A percentile compares a stretch with the other conserved stretches of the same genome.
These are phyloP conservation scores for Stomorhina lunata DNA, from an alignment of 2,888 invertebrate species.

Conservation along the genomic window DNA sequence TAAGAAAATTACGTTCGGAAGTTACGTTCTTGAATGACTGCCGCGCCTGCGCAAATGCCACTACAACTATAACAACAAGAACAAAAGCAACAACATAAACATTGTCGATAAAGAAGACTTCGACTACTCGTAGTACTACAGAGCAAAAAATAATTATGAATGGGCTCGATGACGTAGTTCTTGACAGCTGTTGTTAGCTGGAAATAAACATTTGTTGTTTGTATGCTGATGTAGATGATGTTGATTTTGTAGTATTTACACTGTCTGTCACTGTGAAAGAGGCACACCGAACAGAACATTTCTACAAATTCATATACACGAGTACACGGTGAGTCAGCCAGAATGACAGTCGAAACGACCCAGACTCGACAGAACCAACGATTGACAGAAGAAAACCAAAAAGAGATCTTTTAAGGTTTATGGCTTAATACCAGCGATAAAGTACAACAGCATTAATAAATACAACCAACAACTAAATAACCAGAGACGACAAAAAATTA, in stretches of 20 bases:
- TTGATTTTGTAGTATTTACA: constrained; percentile 46
- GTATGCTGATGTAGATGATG: constrained; percentile 26
- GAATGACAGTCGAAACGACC: neutral
- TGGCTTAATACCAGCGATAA: constrained; percentile 52
- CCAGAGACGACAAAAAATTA: constrained; percentile 11
- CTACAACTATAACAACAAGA: neutral
- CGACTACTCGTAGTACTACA: constrained; percentile 11
- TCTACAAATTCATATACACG: neutral
- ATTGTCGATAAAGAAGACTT: neutral
- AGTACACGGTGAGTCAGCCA: neutral
- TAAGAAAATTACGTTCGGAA: constrained; percentile 63
- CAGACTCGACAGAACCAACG: neutral
- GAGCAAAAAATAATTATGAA: constrained; percentile 58
- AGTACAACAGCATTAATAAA: constrained; percentile 39
- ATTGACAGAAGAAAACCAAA: constrained; percentile 1
- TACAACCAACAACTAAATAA: constrained; percentile 39
- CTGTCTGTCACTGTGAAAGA: constrained; percentile 8
- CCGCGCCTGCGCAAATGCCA: constrained; percentile 60
- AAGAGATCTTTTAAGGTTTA: constrained; percentile 49
- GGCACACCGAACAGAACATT: neutral
- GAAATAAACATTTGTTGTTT: constrained; percentile 55
- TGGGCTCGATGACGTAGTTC: constrained; percentile 75
- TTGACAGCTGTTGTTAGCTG: constrained; percentile 77
- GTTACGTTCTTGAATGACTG: constrained; percentile 51
- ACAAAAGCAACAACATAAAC: constrained; percentile 6